Percentiles rank a stretch among this genome's conserved stretches.
Evolutionary conservation across 1,140 invertebrate genomes (phyloP).

Genomic region (Drosophila prosaltans): DNA sequence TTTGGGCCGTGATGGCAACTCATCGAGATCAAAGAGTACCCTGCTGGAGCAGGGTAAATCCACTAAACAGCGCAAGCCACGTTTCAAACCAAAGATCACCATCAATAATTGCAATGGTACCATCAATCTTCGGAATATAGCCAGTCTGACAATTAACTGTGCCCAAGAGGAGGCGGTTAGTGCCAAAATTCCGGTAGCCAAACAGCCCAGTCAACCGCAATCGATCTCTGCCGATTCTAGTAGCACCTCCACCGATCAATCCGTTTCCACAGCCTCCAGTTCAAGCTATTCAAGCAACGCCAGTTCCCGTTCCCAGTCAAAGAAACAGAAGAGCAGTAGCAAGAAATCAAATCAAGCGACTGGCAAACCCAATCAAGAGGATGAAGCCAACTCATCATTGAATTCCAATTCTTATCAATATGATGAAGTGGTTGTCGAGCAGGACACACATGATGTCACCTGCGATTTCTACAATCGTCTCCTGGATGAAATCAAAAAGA

Average conservation of each 20-base stretch:
- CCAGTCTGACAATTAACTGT: conserved; percentile 80
- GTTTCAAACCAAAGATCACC: conserved; percentile 81
- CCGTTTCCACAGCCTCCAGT: conserved; percentile 44
- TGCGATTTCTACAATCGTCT: conserved; percentile 82
- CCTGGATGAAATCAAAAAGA: conserved; percentile 80
- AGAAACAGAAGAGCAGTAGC: conserved; percentile 54
- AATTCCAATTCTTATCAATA: conserved; percentile 29
- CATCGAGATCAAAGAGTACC: conserved; percentile 43
- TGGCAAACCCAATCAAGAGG: conserved; percentile 4
- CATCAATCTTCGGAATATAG: conserved; percentile 80
- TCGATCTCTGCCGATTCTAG: conserved; percentile 39
- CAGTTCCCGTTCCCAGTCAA: conserved; percentile 75
- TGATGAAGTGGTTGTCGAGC: conserved; percentile 31
- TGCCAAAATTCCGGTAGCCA: conserved; percentile 59
- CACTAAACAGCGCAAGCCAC: conserved; percentile 53
- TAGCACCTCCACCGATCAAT: conserved; percentile 39
- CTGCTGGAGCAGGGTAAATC: conserved; percentile 36
- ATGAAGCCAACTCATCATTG: conserved; percentile 24
- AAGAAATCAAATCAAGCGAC: conserved; percentile 32
- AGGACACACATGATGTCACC: conserved; percentile 60
- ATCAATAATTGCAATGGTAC: conserved; percentile 83
- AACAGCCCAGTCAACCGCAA: conserved; percentile 35
- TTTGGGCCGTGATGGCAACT: conserved; percentile 57
- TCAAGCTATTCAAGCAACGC: conserved; percentile 75
- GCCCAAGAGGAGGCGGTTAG: conserved; percentile 72